Base-by-base conservation (phyloP, 2,797 vertebrate species). In the Myotis daubentonii region DNA sequence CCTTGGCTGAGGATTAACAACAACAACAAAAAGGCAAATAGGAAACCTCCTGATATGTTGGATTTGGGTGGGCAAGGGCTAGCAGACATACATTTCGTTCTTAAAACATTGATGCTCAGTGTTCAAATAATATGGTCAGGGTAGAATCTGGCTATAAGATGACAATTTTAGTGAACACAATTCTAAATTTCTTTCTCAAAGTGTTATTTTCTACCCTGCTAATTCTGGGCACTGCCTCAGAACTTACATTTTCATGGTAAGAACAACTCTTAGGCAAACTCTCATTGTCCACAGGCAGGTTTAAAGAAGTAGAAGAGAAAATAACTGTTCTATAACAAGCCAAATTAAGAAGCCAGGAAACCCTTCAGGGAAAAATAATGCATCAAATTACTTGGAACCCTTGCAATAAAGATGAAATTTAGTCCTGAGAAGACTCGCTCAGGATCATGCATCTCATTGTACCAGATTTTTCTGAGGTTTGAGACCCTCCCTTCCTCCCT, bases 121-220 rank as follows among this genome's bases (percentile, higher is more conserved):
- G 7, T 51, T 66, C 3, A 16, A 62, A 60, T 28, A 80, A 47
- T 17, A 28, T 8, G 3, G 3, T 9, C 57, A 83, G 8, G 1
- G 12, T 60, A 23, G 20, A n/a, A 28, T 74, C 13, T 68, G 9
- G 19, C 4, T 86, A 5, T 16, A n/a, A 84, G 25, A 49, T 30
- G 23, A 84, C 33, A 11, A 41, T 65, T 87, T n/a, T 36, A 82
- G 12, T 75, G n/a, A 65, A 89, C 78, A 72, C 10, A 71, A 66
- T 62, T 74, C 57, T 30, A 65, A 41, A 53, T 81, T 65, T 72
- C 94, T 82, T 93, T 47, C 53, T 74, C 13, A 78, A 38, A 53
- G 15, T 5, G 60, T 8, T 38, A 3, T n/a, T 75, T 92, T 47
- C 30, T 16, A 65, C 16, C 28, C 15, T 92, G 38, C 65, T 65